Evolutionary conservation across 2,888 invertebrate genomes (phyloP).

Genomic region (Conchocele bisecta): DNA sequence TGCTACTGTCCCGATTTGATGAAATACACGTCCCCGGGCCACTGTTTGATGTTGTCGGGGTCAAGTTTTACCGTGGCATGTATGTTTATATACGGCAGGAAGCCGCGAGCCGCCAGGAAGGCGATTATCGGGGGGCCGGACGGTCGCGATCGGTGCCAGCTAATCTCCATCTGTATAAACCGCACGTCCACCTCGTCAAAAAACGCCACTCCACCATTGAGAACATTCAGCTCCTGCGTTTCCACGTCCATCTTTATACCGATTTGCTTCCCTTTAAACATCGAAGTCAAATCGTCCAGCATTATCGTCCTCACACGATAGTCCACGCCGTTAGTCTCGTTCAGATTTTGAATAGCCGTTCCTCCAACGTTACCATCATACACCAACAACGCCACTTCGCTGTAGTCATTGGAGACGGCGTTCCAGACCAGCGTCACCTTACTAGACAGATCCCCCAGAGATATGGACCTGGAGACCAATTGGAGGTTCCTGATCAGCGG

Average conservation of each 20-base stretch:
- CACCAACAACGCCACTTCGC: conserved; percentile 26
- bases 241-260: conserved; percentile 10
- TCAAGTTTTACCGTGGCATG: neutral
- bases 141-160: neutral
- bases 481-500: conserved; percentile 26
- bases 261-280: conserved; percentile 15
- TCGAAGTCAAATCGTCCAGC: conserved; percentile 14
- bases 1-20: no score
- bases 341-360: conserved; percentile 16
- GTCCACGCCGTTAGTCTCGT: neutral
- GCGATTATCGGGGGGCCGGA: conserved; percentile 14
- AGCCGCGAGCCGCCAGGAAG: conserved; percentile 1
- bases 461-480: conserved; percentile 30
- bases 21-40: conserved; percentile 8
- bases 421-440: conserved; percentile 49
- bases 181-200: conserved; percentile 15
- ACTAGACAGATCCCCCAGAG: conserved; percentile 18
- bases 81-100: neutral
- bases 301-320: conserved; percentile 3
- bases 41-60: neutral
- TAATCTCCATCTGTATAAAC: conserved; percentile 14
- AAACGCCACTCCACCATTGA: conserved; percentile 6
- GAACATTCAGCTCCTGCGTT: conserved; percentile 12
- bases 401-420: conserved; percentile 35
- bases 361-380: conserved; percentile 49